Conservation (phyloP, 2,113 vertebrate species). For the Malurus alboscapulatus region DNA sequence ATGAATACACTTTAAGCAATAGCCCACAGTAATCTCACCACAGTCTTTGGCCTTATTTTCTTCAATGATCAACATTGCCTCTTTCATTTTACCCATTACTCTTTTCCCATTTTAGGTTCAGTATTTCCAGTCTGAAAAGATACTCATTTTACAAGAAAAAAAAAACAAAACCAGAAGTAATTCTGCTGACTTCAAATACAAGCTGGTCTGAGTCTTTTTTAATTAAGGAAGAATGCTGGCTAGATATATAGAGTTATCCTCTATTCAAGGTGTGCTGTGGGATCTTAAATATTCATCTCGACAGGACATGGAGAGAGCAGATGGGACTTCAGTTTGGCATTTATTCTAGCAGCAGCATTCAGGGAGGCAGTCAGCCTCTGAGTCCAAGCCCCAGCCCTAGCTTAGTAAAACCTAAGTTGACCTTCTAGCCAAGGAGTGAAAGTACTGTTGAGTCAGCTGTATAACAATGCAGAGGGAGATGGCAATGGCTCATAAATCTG, state of each 20-base stretch:
- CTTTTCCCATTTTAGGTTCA: not conserved
- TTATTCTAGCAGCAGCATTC: not conserved
- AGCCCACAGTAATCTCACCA: not conserved
- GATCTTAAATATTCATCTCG: not conserved
- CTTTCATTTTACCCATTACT: not conserved
- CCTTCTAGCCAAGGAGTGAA: constrained; percentile 18
- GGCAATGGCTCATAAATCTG: constrained; percentile 38
- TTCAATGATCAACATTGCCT: not conserved
- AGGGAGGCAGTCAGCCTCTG: not conserved
- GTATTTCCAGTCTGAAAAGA: not conserved
- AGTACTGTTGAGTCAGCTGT: constrained; percentile 35
- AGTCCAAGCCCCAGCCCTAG: not conserved
- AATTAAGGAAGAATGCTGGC: not conserved
- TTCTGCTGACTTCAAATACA: constrained; percentile 1
- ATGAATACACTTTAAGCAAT: not conserved
- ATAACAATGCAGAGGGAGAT: not conserved
- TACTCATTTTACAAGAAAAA: not conserved
- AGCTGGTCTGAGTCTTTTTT: not conserved
- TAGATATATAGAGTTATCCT: not conserved
- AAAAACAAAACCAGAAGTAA: not conserved
- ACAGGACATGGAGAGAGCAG: not conserved
- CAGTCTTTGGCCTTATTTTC: not conserved
- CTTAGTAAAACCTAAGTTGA: constrained; percentile 11
- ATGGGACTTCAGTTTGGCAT: not conserved
- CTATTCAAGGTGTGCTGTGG: not conserved